Conservation (phyloP, 2,113 vertebrate species). For the Eolophus roseicapilla region DNA sequence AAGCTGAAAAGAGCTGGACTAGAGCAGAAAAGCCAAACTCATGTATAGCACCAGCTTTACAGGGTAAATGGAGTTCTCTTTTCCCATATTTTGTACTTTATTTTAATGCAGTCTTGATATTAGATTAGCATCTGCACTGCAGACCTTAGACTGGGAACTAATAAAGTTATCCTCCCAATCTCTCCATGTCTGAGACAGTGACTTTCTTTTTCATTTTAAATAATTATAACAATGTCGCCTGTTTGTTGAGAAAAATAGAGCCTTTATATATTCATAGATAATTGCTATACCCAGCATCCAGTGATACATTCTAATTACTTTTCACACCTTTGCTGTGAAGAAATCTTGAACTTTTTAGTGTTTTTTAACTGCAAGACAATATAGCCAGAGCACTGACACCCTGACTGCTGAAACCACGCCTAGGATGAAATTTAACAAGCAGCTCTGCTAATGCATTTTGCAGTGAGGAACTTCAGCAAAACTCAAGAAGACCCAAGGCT, state of each 20-base stretch:
- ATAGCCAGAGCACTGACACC: constrained; percentile 10
- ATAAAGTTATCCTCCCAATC: constrained; percentile 64
- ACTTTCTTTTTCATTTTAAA: constrained; percentile 69
- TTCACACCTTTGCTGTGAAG: constrained; percentile 54
- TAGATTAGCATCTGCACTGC: constrained; percentile 64
- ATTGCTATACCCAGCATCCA: constrained; percentile 20
- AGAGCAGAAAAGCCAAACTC: not conserved
- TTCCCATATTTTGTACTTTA: constrained; percentile 38
- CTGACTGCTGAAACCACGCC: not conserved
- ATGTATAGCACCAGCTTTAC: not conserved
- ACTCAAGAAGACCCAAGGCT: not conserved
- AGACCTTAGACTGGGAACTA: constrained; percentile 60
- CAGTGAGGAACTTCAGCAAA: not conserved
- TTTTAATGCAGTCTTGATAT: constrained; percentile 53
- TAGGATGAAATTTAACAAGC: constrained; percentile 25
- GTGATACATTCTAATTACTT: constrained; percentile 67
- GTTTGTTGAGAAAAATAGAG: constrained; percentile 56
- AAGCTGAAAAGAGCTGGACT: not conserved
- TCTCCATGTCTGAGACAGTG: constrained; percentile 47
- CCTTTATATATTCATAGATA: constrained; percentile 60
- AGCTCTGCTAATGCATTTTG: not conserved
- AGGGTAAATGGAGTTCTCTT: not conserved
- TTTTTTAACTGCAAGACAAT: constrained; percentile 27
- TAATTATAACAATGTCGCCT: constrained; percentile 55
- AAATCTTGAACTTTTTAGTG: constrained; percentile 15